These are phyloP conservation scores for Tribolium madens DNA, from an alignment of 1,140 invertebrate species.

Conservation along the genomic window DNA sequence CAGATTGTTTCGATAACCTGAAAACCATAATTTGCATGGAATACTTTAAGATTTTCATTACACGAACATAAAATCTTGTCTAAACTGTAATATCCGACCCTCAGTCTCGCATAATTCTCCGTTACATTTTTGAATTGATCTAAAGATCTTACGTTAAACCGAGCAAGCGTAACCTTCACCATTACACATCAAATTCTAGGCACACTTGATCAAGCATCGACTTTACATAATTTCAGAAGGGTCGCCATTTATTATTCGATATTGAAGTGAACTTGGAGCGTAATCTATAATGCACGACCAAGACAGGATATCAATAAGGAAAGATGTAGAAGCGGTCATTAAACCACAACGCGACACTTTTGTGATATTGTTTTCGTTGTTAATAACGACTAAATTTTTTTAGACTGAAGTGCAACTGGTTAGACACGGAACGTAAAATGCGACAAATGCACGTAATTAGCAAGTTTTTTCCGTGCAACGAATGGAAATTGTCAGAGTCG, in stretches of 20 bases:
- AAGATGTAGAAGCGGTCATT: background rate
- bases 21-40: background rate
- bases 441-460: conserved; percentile 13
- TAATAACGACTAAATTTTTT: background rate
- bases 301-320: conserved; percentile 19
- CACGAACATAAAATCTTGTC: conserved; percentile 21
- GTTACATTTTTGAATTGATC: conserved; percentile 25
- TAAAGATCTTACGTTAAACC: conserved; percentile 31
- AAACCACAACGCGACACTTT: no score
- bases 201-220: conserved; percentile 38
- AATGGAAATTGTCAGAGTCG: conserved; percentile 8
- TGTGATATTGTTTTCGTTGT: background rate
- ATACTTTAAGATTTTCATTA: conserved; percentile 9
- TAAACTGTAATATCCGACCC: conserved; percentile 15
- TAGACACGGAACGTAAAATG: background rate
- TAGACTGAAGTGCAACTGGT: no score
- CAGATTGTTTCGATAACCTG: background rate
- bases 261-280: conserved; percentile 28
- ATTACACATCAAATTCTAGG: conserved; percentile 27
- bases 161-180: conserved; percentile 32
- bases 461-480: background rate
- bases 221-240: conserved; percentile 37
- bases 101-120: conserved; percentile 15
- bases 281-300: conserved; percentile 19
- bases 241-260: conserved; percentile 38